Evolutionary conservation across 2,113 vertebrate genomes (phyloP).

Genomic region (Elgaria multicarinata): DNA sequence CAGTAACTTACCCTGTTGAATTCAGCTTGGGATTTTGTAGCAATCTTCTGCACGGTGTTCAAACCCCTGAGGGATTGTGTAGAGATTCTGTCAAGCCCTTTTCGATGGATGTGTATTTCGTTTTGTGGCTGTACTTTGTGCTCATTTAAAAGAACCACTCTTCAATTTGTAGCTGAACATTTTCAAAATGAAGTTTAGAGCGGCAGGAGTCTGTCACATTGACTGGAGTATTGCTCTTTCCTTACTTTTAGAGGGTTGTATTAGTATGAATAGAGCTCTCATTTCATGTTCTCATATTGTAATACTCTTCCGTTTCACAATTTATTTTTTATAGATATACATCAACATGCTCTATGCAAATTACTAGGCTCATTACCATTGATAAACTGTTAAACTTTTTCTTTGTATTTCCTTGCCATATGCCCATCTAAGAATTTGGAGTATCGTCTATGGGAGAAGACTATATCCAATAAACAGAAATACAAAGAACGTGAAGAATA

Average conservation of each 20-base stretch:
- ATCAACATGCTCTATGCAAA: not conserved
- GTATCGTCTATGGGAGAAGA: not conserved
- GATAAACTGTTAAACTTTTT: not conserved
- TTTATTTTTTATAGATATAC: not conserved
- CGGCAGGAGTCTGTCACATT: slow-evolving; percentile 50
- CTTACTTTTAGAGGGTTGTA: rapidly evolving
- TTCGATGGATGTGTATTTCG: slow-evolving; percentile 43
- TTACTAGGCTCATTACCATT: not conserved
- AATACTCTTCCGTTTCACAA: not conserved
- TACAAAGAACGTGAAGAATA: not conserved
- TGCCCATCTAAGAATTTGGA: not conserved
- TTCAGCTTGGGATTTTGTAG: slow-evolving; percentile 54
- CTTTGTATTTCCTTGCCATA: not conserved
- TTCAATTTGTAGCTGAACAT: slow-evolving; percentile 57
- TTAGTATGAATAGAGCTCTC: rapidly evolving
- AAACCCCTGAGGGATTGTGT: slow-evolving; percentile 53
- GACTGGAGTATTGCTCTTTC: slow-evolving; percentile 11
- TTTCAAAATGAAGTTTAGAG: slow-evolving; percentile 49
- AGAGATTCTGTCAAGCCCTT: slow-evolving; percentile 65
- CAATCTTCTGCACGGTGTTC: slow-evolving; percentile 48
- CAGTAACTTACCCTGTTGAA: not conserved
- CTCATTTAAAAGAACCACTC: slow-evolving; percentile 57
- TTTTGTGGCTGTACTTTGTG: slow-evolving; percentile 52
- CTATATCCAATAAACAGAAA: not conserved
- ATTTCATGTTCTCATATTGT: not conserved